Base-by-base conservation (phyloP, 2,797 vertebrate genomes). In the Clarias laeviceps region DNA sequence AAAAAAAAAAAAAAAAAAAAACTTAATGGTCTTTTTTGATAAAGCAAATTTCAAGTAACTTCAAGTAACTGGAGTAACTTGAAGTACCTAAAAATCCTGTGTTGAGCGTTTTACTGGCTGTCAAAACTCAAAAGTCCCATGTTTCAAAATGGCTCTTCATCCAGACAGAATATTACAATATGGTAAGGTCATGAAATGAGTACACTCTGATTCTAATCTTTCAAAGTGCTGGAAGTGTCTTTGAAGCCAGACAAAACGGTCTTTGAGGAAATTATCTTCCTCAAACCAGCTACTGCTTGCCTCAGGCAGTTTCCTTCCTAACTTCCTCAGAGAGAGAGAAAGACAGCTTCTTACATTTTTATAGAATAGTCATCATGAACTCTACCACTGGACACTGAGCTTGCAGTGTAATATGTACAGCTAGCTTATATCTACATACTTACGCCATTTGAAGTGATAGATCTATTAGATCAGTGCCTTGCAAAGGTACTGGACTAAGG, bases 281-380 rank as follows among this genome's bases (percentile, higher is more conserved):
- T 70, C 24, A 85, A 87, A 82, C 29, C 2, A 45, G 27, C 45
- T 14, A 8, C 76, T 82, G 62, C 34, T 82, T 84, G 34, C 61
- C 4, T 84, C 64, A 84, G 65, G 12, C 73, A 61, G 22, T 84
- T 84, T 90, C 76, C 86, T 86, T 88, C 87, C 89, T 69, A 20
- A 14, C 70, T 72, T 22, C 12, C 85, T 62, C 61, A 68, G 17
- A 64, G 5, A 17, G 73, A 76, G 17, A 57, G 50, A n/a, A n/a
- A 32, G 22, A 12, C 32, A 14, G 8, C 17, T 74, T 54, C 24
- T 74, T 54, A 9, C 7, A 11, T 37, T 24, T 62, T 64, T 32
- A 17, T 6, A 12, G 7, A 70, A 37, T 6, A 72, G 22, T 45
- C 37, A n/a, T 14, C 6, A n/a, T 9, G 8, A 27, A 54, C 15